Evolutionary conservation across 2,888 invertebrate species (phyloP), one percentile per base, ranked within the genome.

Genomic region (Gibbula magus): DNA sequence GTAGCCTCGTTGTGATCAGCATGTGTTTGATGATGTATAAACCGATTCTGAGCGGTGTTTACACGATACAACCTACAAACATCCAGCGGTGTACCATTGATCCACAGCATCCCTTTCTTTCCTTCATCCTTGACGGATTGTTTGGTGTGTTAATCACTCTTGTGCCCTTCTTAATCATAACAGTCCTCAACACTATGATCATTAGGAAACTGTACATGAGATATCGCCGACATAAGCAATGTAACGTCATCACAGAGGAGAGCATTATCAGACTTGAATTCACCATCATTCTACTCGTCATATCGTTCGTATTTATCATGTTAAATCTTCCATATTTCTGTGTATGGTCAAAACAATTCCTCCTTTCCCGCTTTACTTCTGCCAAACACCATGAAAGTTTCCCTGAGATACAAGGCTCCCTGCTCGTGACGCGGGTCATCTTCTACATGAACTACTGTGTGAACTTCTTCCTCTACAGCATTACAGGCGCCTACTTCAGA

Each of bases 391-490:
- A 39, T 51, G 77, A 45, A 3, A 39, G 25, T 25, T 74, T 74
- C 51, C 25, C 45, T 0, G 74, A 51, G 20, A 45, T 86, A 85
- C 85, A 81, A 39, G 88, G 86, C 3, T 82, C 87, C 7, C 80
- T 89, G 29, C 85, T 80, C 25, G 84, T 91, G 13, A 87, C 89
- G 5, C 81, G 90, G 70, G 89, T 90, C 0, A 88, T 91, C 51
- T 91, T 91, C 82, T 89, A 88, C 77, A 81, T 90, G 80, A 92
- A 91, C 82, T 92, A 91, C 80, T 91, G 91, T 79, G 85, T 89
- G 29, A 92, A 91, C 83, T 91, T 92, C 79, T 91, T 92, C 82
- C 84, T 92, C 54, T 92, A 91, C 78, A 88, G 88, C 80, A 86
- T 91, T 32, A 90, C 91, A 0, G 91, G 91, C 0, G 88, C 89